Conservation (phyloP, 2,113 vertebrate genomes). For the Cyprinus carpio region DNA sequence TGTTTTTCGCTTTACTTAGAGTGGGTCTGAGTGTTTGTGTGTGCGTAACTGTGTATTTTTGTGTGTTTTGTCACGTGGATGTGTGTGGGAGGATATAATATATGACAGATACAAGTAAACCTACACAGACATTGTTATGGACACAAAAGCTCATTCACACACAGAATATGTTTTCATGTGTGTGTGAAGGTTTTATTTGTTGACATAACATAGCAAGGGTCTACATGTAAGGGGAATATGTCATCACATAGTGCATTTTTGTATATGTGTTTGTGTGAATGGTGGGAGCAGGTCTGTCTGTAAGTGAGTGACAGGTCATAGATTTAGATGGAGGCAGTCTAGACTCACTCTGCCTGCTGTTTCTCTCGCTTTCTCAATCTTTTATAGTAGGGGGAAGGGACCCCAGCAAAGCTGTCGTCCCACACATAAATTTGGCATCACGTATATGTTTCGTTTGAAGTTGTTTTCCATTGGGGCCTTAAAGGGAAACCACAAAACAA, state of each 20-base stretch:
- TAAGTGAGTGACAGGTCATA: conserved; percentile 67
- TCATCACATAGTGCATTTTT: not conserved
- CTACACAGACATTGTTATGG: not conserved
- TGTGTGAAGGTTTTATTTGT: not conserved
- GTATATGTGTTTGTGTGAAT: not conserved
- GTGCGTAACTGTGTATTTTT: not conserved
- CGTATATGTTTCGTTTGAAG: conserved; percentile 61
- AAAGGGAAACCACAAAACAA: conserved; percentile 67
- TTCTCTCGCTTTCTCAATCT: conserved; percentile 53
- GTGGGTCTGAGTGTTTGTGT: conserved; percentile 6
- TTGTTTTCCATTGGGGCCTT: conserved; percentile 66
- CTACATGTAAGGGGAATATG: not conserved
- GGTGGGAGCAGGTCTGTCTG: conserved; percentile 63
- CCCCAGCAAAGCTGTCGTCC: conserved; percentile 13
- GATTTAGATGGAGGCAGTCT: conserved; percentile 66
- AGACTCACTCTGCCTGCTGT: conserved; percentile 68
- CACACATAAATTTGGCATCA: conserved; percentile 64
- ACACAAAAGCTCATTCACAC: not conserved
- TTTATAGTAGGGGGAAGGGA: conserved; percentile 61
- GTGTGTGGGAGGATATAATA: conserved; percentile 4
- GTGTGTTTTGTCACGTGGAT: not conserved
- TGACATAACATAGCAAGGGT: not conserved
- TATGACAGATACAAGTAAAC: not conserved
- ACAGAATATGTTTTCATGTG: not conserved
- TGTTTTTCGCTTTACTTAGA: conserved; percentile 24